Evolutionary conservation across 1,140 invertebrate genomes (phyloP), one percentile per base, ranked within the genome.

Genomic region (Potamilus streckersoni): DNA sequence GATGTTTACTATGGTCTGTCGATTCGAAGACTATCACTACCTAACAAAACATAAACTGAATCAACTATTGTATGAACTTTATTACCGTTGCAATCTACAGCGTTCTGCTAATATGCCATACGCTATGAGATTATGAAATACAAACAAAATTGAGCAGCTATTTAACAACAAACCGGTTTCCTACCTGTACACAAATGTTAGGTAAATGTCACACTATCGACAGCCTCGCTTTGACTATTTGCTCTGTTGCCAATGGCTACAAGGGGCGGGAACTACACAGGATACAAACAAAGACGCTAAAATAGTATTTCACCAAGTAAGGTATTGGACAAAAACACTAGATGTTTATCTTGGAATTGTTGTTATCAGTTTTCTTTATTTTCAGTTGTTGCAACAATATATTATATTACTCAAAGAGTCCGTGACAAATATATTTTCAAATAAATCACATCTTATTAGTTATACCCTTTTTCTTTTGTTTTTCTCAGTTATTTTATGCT

Each of bases 171-270:
- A 65, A 27, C 58, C 20, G 6, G 13, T 56, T 75, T 17, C 64
- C 55, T 59, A 38, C 20, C n/a, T 59, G 69, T 59, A 49, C 58
- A 69, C 69, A 76, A 62, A 56, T 76, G 69, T 71, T 67, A 63
- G 15, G 20, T 27, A 67, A 63, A 69, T 55, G 64, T 27, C 38
- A 49, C 38, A 8, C 0, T 8, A 6, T 49, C 2, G 38, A 38
- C 64, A 74, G 67, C 60, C 73, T 74, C 73, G 73, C 38, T 76
- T 66, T 71, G 67, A 57, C 19, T 59, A 23, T 56, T 65, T 62
- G 65, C 55, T 23, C 58, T 6, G 74, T 65, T 71, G 68, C 61
- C 20, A 64, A 23, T 71, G 14, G 61, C 58, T 71, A 76, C 74
- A 38, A 60, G 70, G 70, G 70, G n/a, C 38, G 15, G 63, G n/a